phyloP scores from a whole-genome alignment of 92 coral and sea anemone species.

The Epizoanthus fatuus region DNA sequence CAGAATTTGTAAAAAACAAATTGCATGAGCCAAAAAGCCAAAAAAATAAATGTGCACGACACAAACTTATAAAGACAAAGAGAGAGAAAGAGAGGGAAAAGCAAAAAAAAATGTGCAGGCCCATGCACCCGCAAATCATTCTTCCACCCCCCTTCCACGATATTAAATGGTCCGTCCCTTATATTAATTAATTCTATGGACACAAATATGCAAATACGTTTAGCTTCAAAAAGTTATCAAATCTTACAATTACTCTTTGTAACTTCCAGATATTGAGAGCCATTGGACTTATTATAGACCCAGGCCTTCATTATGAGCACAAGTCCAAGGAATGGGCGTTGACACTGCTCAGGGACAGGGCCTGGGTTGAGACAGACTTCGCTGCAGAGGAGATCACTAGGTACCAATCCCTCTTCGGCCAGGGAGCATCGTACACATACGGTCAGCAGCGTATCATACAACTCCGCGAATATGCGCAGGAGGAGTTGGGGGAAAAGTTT shows the following conservation, averaged over 20 bases:
- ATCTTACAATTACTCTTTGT: background rate
- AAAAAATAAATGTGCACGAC: no score
- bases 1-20: no score
- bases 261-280: slow-evolving; percentile 41
- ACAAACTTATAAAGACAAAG: no score
- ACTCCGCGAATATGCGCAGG: slow-evolving; percentile 25
- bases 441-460: slow-evolving; percentile 36
- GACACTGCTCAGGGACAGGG: slow-evolving; percentile 38
- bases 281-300: slow-evolving; percentile 49
- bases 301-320: slow-evolving; percentile 42
- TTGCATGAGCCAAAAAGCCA: no score
- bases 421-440: slow-evolving; percentile 42
- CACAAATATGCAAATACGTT: no score
- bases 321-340: slow-evolving; percentile 45
- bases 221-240: no score
- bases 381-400: slow-evolving; percentile 43
- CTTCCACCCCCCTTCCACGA: no score
- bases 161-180: no score
- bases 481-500: slow-evolving; percentile 24
- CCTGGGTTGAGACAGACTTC: slow-evolving; percentile 33
- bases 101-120: no score
- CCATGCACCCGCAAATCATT: no score
- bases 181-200: no score
- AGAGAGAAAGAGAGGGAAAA: no score
- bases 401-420: slow-evolving; percentile 52